Conservation (phyloP, 2,888 invertebrate species). For the Plusia festucae region DNA sequence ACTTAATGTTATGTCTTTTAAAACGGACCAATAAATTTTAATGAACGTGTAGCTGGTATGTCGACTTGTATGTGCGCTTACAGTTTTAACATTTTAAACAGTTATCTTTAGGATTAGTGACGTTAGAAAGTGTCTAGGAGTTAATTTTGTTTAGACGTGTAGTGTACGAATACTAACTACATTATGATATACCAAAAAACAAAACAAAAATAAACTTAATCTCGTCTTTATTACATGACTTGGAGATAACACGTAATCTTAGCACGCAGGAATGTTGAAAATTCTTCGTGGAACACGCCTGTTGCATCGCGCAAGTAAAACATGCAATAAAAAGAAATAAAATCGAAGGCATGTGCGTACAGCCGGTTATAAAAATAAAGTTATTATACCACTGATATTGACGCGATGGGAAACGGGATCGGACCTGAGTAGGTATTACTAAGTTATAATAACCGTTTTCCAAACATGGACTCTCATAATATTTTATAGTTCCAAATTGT, state of each 20-base stretch:
- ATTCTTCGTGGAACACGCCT: slow-evolving; percentile 59
- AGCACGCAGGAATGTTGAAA: slow-evolving; percentile 59
- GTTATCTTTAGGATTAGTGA: not conserved
- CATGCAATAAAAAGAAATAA: slow-evolving; percentile 60
- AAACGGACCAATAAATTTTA: slow-evolving; percentile 52
- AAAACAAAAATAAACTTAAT: slow-evolving; percentile 31
- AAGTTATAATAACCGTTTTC: slow-evolving; percentile 45
- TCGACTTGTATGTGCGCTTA: slow-evolving; percentile 14
- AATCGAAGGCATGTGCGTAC: slow-evolving; percentile 58
- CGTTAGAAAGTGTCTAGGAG: slow-evolving; percentile 12
- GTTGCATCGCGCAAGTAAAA: slow-evolving; percentile 59
- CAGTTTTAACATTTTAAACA: not conserved
- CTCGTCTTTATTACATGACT: slow-evolving; percentile 56
- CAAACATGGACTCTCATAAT: slow-evolving; percentile 27
- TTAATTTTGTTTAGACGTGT: not conserved
- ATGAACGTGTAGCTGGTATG: slow-evolving; percentile 39
- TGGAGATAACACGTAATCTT: slow-evolving; percentile 60
- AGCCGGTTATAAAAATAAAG: slow-evolving; percentile 73
- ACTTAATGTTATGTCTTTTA: slow-evolving; percentile 49
- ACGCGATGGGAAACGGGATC: slow-evolving; percentile 55
- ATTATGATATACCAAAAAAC: slow-evolving; percentile 37
- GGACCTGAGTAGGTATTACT: slow-evolving; percentile 16
- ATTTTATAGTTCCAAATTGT: slow-evolving; percentile 36
- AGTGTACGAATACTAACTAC: slow-evolving; percentile 19
- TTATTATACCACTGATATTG: slow-evolving; percentile 63